Base-by-base conservation (phyloP, 2,888 invertebrate species). In the Gasteruption jaculator region DNA sequence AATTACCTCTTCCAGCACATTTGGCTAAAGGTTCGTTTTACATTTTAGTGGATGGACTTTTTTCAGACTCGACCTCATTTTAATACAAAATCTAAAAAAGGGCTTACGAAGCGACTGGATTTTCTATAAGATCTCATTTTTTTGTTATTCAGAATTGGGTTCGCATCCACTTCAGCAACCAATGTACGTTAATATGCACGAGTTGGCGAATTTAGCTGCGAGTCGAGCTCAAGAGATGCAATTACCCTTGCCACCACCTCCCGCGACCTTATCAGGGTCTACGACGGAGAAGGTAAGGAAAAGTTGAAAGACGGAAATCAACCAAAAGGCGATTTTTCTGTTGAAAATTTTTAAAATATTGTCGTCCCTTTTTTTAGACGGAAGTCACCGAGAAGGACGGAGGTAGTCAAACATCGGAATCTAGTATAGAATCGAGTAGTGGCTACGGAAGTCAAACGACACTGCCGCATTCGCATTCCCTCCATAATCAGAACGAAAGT, bases 111-210 rank as follows among this genome's bases (percentile, higher is more conserved):
- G 7, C n/a, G 7, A 24, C 7, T 24, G 24, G n/a, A 36, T 21
- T 10, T 33, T 6, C 12, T 18, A 14, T 22, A 8, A 19, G 11
- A 35, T 35, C 14, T 45, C 19, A 32, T 3, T 22, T 5, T 34
- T 53, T 12, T 51, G 52, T 45, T 32, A 46, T 47, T 16, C 45
- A 63, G 62, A 67, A 57, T 55, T 68, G 51, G 61, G 60, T 33
- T 56, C 57, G n/a, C 63, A 69, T 54, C 65, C 66, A 48, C 54
- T 63, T 15, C 68, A 66, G 40, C 67, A 67, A 39, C 91, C 91
- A 16, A 80, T 91, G 61, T 92, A 92, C 73, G 91, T 91, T 60
- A 92, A 92, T 69, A 90, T 91, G 90, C 88, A 89, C 50, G 91
- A 92, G 69, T 73, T 91, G 65, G 89, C 88, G 16, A 83, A 81